Conservation (phyloP, 2,113 vertebrate species). For the Hemiscyllium ocellatum region DNA sequence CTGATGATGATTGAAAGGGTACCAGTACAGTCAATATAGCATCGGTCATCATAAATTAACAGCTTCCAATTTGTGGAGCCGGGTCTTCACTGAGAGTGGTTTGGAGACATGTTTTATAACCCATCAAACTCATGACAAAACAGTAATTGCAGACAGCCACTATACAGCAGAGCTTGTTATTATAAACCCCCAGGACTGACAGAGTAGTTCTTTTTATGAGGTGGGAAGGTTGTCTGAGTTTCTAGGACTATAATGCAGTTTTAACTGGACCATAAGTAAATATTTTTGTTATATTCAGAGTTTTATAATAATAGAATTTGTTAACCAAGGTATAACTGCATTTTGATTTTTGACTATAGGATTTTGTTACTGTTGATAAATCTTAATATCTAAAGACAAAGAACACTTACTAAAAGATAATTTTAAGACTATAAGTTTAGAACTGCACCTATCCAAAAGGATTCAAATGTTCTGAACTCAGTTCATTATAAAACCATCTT, state of each 20-base stretch:
- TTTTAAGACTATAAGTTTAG: not conserved
- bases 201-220: conserved; percentile 15
- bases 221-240: not conserved
- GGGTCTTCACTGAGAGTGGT: not conserved
- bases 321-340: not conserved
- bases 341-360: not conserved
- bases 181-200: not conserved
- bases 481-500: not conserved
- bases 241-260: not conserved
- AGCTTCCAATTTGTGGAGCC: not conserved
- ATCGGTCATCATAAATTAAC: conserved; percentile 1
- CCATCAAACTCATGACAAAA: not conserved
- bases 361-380: not conserved
- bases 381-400: not conserved
- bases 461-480: not conserved
- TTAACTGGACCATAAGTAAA: conserved; percentile 1
- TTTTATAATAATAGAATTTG: conserved; percentile 8
- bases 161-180: conserved; percentile 9
- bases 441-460: not conserved
- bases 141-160: not conserved
- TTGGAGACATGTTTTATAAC: conserved; percentile 1
- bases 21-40: not conserved
- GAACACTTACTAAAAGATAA: not conserved
- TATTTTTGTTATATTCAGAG: not conserved
- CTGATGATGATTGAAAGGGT: conserved; percentile 24